Evolutionary conservation across 2,888 invertebrate species (phyloP), one percentile per base, ranked within the genome.

Genomic region (Catocala nupta): DNA sequence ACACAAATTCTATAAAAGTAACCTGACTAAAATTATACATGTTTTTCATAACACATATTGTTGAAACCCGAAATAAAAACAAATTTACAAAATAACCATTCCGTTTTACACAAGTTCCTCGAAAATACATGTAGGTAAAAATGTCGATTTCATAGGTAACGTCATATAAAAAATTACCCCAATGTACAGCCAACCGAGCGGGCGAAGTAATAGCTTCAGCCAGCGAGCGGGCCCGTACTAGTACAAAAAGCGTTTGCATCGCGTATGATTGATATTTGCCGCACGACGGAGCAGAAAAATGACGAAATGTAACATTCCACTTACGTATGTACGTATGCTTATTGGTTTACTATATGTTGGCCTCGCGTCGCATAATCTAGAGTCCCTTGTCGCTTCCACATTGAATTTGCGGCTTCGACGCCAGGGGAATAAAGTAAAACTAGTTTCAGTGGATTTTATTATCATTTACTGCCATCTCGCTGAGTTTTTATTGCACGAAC

Each of bases 221-320:
- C 25, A 16, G 1, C 16, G 16, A 16, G 16, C 16, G 16, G 16
- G 25, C 4, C 25, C 25, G 25, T 25, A 25, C 25, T 25, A 25
- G 47, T 59, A 53, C 53, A 53, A 59, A 53, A 39, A 16, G 55
- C 7, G 50, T 55, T 60, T 44, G 60, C 60, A 44, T 49, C 43
- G 13, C 5, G 25, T 54, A 55, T 49, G 60, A 60, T 60, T 55
- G 60, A 60, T 60, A 60, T 60, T 60, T 59, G 43, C 51, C 47
- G 44, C 55, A 48, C 36, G 59, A 33, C 48, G 52, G 49, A 56
- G 52, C 59, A 59, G 55, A 64, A 64, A 64, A 64, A 59, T 48
- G 52, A 43, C 43, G 45, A 50, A 54, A 65, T 57, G 36, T 50
- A 55, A 60, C 55, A 50, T 60, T 53, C 49, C 36, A 60, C 43